Base-by-base conservation (phyloP, 2,888 invertebrate genomes). In the Mesoligia furuncula region DNA sequence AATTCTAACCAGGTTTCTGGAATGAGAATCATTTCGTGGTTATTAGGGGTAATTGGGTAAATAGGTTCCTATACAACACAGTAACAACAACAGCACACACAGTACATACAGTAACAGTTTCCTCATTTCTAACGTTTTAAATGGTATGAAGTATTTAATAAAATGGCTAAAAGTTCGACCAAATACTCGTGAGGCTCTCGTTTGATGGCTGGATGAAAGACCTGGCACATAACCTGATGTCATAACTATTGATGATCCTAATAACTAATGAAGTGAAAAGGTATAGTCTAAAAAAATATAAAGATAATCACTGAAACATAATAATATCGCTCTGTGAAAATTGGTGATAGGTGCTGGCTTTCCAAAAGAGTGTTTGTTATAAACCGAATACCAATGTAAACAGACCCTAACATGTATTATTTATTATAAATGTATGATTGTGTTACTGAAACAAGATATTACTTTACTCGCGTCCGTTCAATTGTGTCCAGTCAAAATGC, bases 401-500 rank as follows among this genome's bases (percentile, higher is more conserved):
- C 36, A 13, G 2, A 51, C 68, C 83, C 36, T 77, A 27, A 77
- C 4, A n/a, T 36, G 17, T 27, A 15, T 51, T n/a, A 17, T 59
- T 27, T 27, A 15, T 57, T 83, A 80, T 80, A 84, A 39, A 84
- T 59, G 42, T 27, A 48, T 42, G 66, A 13, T 45, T 61, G 66
- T 57, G 8, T 20, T 36, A 36, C 24, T 24, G 54, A 78, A 54
- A 24, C 45, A 27, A 62, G 61, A 39, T 67, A 83, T 70, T 78
- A 51, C 42, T 57, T 62, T 27, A 62, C 24, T 68, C 39, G 42
- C n/a, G 17, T 71, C 36, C 36, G 62, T 27, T 24, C 31, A 36
- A 64, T 62, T 36, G 62, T 45, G 42, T 72, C 15, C 51, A 20
- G 61, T 48, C 54, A 85, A 73, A 48, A 84, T 85, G 75, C 54